Conservation (phyloP, 2,888 invertebrate genomes). For the Cantharis rufa region DNA sequence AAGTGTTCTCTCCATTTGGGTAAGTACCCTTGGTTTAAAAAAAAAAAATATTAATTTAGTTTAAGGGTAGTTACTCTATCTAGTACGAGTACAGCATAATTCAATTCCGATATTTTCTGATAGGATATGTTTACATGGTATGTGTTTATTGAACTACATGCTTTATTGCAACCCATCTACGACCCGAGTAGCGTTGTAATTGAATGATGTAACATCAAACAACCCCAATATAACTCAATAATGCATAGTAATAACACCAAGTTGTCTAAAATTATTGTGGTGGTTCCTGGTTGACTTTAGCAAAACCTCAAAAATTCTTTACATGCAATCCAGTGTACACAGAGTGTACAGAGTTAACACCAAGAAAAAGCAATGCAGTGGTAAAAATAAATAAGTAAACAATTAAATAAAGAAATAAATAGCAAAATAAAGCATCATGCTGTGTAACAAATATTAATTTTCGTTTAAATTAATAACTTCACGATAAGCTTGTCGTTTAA, state of each 20-base stretch:
- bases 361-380: too few relatives aligned
- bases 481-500: neutral
- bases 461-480: neutral
- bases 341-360: too few relatives aligned
- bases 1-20: neutral
- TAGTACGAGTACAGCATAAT: neutral
- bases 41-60: neutral
- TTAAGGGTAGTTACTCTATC: neutral
- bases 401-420: too few relatives aligned
- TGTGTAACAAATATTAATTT: neutral
- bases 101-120: neutral
- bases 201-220: conserved; percentile 25
- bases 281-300: neutral
- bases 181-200: conserved; percentile 13
- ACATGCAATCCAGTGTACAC: neutral
- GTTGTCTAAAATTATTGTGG: neutral
- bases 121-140: neutral
- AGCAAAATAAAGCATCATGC: too few relatives aligned
- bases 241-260: conserved; percentile 4
- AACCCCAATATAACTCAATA: conserved; percentile 14
- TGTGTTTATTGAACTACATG: conserved; percentile 19
- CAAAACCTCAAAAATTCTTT: neutral
- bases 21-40: too few relatives aligned
- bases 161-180: conserved; percentile 10
- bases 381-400: too few relatives aligned